These are phyloP conservation scores for Bedellia somnulentella DNA, from an alignment of 2,888 invertebrate genomes.

Conservation along the genomic window DNA sequence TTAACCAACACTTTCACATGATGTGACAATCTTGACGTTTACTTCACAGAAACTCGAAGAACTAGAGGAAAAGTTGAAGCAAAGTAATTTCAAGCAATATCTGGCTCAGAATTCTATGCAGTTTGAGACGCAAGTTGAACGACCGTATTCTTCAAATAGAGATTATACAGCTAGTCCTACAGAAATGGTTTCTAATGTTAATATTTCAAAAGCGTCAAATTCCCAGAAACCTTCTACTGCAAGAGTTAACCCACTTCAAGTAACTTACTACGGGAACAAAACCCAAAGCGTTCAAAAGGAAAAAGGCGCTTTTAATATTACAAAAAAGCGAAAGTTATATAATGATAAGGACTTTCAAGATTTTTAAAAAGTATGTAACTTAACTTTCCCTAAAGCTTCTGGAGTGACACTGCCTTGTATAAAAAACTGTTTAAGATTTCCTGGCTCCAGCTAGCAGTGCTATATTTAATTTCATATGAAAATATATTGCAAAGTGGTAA, in stretches of 20 bases:
- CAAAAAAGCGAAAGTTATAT: constrained; percentile 46
- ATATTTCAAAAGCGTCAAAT: constrained; percentile 11
- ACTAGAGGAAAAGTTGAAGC: constrained; percentile 46
- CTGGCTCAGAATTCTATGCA: constrained; percentile 31
- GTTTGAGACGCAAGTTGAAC: constrained; percentile 32
- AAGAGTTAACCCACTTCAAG: constrained; percentile 27
- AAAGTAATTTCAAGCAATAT: constrained; percentile 43
- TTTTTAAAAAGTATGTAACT: constrained; percentile 17
- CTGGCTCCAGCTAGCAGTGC: too few species aligned
- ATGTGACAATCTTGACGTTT: too few species aligned
- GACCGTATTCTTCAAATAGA: constrained; percentile 33
- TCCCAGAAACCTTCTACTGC: constrained; percentile 14
- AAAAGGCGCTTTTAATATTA: constrained; percentile 38
- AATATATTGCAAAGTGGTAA: too few species aligned
- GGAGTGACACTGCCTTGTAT: too few species aligned
- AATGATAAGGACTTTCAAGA: constrained; percentile 41
- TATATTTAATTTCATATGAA: too few species aligned
- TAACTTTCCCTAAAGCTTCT: too few species aligned
- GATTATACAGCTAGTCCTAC: constrained; percentile 18
- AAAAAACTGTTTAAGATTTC: too few species aligned
- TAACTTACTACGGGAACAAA: constrained; percentile 31
- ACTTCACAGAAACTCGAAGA: constrained; percentile 32
- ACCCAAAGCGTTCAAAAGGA: constrained; percentile 17
- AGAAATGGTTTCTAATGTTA: constrained; percentile 13
- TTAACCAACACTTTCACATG: too few species aligned